Evolutionary conservation across 2,113 vertebrate species (phyloP), one percentile per base, ranked within the genome.

Genomic region (Ciconia boyciana): DNA sequence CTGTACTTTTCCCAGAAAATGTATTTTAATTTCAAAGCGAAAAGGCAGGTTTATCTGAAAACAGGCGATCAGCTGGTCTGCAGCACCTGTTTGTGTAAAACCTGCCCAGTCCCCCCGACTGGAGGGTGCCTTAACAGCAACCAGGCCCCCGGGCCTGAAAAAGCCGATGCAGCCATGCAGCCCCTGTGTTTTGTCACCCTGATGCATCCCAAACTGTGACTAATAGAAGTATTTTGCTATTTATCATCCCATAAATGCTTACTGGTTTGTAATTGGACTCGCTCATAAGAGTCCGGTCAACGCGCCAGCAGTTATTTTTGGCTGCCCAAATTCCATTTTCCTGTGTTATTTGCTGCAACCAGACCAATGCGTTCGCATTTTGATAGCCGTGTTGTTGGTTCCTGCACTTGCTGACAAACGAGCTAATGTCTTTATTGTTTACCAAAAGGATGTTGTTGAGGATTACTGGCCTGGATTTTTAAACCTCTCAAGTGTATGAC

Each of bases 401-500:
- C 70, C 78, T 82, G 61, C 0, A 4, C 34, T 89, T 2, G 1
- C 70, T 90, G 74, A 93, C 52, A 85, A 94, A 87, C 0, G 1
- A 84, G 46, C 28, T 87, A 64, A 76, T 89, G 48, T 49, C 89
- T 69, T 64, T 76, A 72, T 76, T 92, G 43, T 90, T 95, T 94
- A 87, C 81, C 6, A 2, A 80, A 94, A 87, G n/a, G 74, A 83
- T 91, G 70, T 49, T 93, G 52, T n/a, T 80, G 74, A 83, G 61
- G 28, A 89, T 94, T 94, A 84, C 61, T 87, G 84, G 78, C 70
- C 62, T 76, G 84, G 44, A 69, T 76, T 92, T 93, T 60, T 61
- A 89, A 94, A 85, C 64, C 87, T 93, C 83, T 65, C 65, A 82
- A 91, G 70, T 72, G 74, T 89, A 70, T 29, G n/a, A 74, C n/a